These are phyloP conservation scores for Limnephilus marmoratus DNA, from an alignment of 2,888 invertebrate species.

Conservation along the genomic window DNA sequence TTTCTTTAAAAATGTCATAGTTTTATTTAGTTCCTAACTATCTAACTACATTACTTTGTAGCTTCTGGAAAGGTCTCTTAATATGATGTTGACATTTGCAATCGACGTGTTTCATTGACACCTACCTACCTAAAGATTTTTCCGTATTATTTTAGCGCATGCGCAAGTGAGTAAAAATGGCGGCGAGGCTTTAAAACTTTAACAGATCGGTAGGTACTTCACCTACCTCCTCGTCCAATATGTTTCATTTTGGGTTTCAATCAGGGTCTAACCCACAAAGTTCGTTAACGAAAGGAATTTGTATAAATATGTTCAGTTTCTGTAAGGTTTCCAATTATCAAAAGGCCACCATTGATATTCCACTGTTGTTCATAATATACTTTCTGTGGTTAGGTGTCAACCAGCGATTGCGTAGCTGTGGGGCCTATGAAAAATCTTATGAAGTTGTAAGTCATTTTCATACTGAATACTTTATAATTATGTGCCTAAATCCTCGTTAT, in stretches of 20 bases:
- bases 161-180: slow-evolving; percentile 40
- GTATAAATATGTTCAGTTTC: not conserved
- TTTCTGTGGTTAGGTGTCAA: not conserved
- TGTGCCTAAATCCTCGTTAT: no score
- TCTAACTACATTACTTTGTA: not conserved
- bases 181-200: not conserved
- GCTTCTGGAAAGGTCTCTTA: not conserved
- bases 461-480: no score
- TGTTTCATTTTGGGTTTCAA: not conserved
- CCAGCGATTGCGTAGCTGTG: not conserved
- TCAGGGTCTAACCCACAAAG: not conserved
- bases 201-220: not conserved
- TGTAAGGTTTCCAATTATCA: not conserved
- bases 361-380: not conserved
- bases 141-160: slow-evolving; percentile 51
- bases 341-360: not conserved
- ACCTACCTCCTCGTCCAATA: not conserved
- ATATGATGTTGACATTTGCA: slow-evolving; percentile 43
- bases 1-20: not conserved
- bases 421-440: not conserved
- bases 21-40: not conserved
- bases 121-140: slow-evolving; percentile 50
- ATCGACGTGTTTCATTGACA: slow-evolving; percentile 6
- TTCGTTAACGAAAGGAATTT: not conserved
- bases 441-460: no score